phyloP scores from a whole-genome alignment of 2,113 vertebrate genomes.

The Oreochromis tanganicae region DNA sequence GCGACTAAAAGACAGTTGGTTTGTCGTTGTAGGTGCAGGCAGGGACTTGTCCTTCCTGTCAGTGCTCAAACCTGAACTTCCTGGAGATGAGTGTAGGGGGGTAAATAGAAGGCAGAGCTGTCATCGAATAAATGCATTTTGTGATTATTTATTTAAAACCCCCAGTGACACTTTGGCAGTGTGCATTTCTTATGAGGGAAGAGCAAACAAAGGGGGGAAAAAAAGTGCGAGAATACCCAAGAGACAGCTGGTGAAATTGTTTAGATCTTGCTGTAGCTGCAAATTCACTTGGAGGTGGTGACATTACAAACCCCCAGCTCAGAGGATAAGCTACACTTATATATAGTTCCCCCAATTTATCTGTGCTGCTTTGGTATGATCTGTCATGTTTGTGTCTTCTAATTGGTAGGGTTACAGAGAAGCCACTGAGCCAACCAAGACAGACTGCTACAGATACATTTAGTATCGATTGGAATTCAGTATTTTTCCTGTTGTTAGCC shows the following conservation, averaged over 20 bases:
- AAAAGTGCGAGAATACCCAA: neutral
- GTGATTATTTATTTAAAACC: slow-evolving; percentile 67
- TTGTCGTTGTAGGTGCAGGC: slow-evolving; percentile 42
- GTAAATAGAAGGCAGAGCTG: slow-evolving; percentile 13
- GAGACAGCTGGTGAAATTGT: neutral
- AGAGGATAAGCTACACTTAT: slow-evolving; percentile 3
- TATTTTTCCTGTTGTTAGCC: neutral
- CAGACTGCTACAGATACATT: neutral
- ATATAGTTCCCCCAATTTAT: slow-evolving; percentile 10
- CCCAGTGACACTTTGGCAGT: slow-evolving; percentile 43
- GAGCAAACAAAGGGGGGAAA: neutral
- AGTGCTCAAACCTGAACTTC: slow-evolving; percentile 40
- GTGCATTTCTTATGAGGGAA: neutral
- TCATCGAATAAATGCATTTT: slow-evolving; percentile 49
- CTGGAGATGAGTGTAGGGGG: neutral
- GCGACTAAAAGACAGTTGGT: slow-evolving; percentile 43
- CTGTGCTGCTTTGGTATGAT: neutral
- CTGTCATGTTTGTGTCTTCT: neutral
- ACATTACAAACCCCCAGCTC: slow-evolving; percentile 1
- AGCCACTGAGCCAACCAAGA: neutral
- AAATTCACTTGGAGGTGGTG: neutral
- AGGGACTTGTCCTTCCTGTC: slow-evolving; percentile 59
- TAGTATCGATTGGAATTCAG: neutral
- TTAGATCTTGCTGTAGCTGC: neutral
- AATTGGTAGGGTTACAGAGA: slow-evolving; percentile 28